A percentile compares a stretch with the other conserved stretches of the same genome.
These are phyloP conservation scores for Brachionus plicatilis DNA, from an alignment of 1,140 invertebrate species.

Conservation along the genomic window DNA sequence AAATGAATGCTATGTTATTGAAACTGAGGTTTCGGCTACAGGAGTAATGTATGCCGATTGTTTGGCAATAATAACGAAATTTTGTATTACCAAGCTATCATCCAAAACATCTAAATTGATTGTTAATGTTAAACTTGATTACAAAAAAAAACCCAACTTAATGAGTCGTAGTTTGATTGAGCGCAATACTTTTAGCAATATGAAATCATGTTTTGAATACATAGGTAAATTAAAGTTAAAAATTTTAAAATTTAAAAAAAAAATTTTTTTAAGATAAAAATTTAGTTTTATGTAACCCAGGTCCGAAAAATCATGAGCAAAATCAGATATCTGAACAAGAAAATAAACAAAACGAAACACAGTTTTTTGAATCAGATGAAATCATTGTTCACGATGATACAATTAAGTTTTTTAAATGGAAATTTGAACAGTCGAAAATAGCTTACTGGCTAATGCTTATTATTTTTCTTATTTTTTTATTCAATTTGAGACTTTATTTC, in stretches of 20 bases:
- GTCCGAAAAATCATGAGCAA: not conserved
- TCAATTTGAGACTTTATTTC: slow-evolving; percentile 18
- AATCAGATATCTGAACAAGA: no score
- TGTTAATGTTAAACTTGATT: not conserved
- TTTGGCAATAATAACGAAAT: not conserved
- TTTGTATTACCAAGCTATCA: not conserved
- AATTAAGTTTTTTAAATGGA: not conserved
- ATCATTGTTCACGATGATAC: not conserved
- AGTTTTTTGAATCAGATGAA: not conserved
- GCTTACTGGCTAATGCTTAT: not conserved
- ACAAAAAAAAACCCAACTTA: slow-evolving; percentile 34
- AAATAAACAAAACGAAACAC: no score
- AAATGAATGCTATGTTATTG: not conserved
- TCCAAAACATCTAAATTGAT: not conserved
- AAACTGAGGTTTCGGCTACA: not conserved
- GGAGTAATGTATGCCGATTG: slow-evolving; percentile 24
- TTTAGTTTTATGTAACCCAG: not conserved
- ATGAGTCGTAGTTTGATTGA: slow-evolving; percentile 4
- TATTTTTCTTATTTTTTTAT: not conserved
- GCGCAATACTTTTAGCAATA: slow-evolving; percentile 17
- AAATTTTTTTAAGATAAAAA: not conserved
- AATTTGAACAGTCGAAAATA: not conserved
- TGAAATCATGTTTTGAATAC: slow-evolving; percentile 7
- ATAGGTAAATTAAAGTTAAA: not conserved
- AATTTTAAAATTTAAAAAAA: not conserved